Base-by-base conservation (phyloP, 2,113 vertebrate genomes). In the Pao palembangensis region DNA sequence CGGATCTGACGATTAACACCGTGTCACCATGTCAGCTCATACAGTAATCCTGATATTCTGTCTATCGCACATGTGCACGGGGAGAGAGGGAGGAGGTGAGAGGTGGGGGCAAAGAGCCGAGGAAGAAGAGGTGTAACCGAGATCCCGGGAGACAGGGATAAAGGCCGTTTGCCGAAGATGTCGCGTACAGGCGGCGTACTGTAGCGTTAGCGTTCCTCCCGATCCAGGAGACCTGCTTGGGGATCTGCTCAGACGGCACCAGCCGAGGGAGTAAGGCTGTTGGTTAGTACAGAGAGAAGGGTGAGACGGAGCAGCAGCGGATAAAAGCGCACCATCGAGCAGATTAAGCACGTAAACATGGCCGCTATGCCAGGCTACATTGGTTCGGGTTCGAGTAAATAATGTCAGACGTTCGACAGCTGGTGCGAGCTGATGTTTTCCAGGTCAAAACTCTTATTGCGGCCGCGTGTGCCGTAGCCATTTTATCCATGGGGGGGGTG, bases 1-100 rank as follows among this genome's bases (percentile, higher is more conserved):
- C 77, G 82, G 84, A 74, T 83, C 82, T 74, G 78, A 80, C 81
- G 82, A 88, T 88, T 87, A 87, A 84, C 86, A 84, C 86, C 75
- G 4, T 88, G 84, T 88, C 88, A 86, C 79, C 73, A 52, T 89
- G 88, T 89, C 88, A 88, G 82, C 85, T 78, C 75, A 78, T 82
- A 84, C 83, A 79, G 86, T 88, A 87, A 89, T 87, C 86, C 88
- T 80, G 85, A 85, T 87, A 84, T 86, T 86, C 86, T 82, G 85
- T 86, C 83, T 83, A 80, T 85, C 71, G 80, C 85, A 82, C 80
- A 75, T 76, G 80, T 84, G 81, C 80, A 69, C 73, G 64, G 79
- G 55, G 64, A 64, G 71, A 51, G 63, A 54, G 59, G 78, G 71
- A 63, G 80, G 76, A 50, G 58, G 69, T 73, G 69, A 64, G 82